Conservation (phyloP, 2,888 invertebrate genomes). For the Sialis fuliginosa region DNA sequence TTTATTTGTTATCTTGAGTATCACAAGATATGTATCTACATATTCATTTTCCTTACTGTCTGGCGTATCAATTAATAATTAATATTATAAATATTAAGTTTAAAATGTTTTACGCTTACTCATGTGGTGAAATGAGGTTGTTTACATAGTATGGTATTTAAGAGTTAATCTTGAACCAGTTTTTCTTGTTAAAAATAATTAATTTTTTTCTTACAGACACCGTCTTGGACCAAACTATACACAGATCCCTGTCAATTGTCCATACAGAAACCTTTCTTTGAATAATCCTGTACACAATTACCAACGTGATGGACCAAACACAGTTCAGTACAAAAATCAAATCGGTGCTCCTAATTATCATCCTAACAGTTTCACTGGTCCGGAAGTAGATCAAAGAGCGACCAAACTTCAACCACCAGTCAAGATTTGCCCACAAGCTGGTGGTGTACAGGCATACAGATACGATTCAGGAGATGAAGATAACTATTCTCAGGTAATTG, state of each 20-base stretch:
- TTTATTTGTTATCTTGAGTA: too few species aligned
- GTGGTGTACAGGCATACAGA: constrained; percentile 49
- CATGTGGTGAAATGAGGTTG: too few species aligned
- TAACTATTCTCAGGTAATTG: constrained; percentile 57
- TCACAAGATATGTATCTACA: too few species aligned
- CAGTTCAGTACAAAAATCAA: constrained; percentile 48
- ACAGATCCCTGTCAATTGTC: constrained; percentile 92
- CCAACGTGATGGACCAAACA: constrained; percentile 78
- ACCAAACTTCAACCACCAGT: constrained; percentile 38
- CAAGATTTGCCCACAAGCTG: constrained; percentile 28
- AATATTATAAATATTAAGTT: too few species aligned
- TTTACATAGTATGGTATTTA: too few species aligned
- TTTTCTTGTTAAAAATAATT: too few species aligned
- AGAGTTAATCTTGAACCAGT: too few species aligned
- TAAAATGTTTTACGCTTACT: too few species aligned
- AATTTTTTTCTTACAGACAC: constrained; percentile 32
- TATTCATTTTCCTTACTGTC: too few species aligned
- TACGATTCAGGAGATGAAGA: constrained; percentile 75
- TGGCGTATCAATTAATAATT: too few species aligned
- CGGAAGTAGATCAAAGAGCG: constrained; percentile 49
- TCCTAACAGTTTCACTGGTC: constrained; percentile 91
- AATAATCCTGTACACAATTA: constrained; percentile 54
- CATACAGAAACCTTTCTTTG: constrained; percentile 45
- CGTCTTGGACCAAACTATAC: constrained; percentile 81
- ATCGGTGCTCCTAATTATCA: constrained; percentile 85